Evolutionary conservation across 2,797 vertebrate genomes (phyloP).

Genomic region (Enteromius radiatus): DNA sequence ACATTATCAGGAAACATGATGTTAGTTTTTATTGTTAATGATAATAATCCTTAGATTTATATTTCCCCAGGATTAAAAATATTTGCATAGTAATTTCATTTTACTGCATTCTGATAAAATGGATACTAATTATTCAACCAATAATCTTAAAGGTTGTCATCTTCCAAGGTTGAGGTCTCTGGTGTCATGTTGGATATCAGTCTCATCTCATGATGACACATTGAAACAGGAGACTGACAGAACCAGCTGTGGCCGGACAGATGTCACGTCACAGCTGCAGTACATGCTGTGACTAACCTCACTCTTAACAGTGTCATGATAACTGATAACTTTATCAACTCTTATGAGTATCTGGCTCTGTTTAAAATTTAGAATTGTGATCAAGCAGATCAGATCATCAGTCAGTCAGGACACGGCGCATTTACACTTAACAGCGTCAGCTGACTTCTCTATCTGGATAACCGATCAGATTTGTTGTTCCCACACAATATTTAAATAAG

Average conservation of each 20-base stretch:
- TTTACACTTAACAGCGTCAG: no score
- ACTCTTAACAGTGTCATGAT: neutral
- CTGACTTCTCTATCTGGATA: no score
- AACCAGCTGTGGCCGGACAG: neutral
- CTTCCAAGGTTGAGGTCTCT: neutral
- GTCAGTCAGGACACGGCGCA: no score
- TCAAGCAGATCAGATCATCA: no score
- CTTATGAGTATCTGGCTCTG: neutral
- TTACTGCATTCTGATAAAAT: neutral
- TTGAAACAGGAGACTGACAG: neutral
- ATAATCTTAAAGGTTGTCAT: neutral
- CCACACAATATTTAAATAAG: no score
- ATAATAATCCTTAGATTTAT: neutral
- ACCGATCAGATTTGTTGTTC: no score
- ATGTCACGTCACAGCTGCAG: neutral
- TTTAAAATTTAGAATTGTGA: no score
- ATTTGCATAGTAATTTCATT: neutral
- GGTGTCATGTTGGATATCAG: neutral
- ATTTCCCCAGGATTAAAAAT: neutral
- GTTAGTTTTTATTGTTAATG: neutral
- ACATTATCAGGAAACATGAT: neutral
- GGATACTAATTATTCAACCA: neutral
- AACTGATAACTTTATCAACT: neutral
- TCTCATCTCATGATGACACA: neutral
- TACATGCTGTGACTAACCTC: neutral